Evolutionary conservation across 2,888 invertebrate species (phyloP).

Genomic region (Drosophila mulleri): DNA sequence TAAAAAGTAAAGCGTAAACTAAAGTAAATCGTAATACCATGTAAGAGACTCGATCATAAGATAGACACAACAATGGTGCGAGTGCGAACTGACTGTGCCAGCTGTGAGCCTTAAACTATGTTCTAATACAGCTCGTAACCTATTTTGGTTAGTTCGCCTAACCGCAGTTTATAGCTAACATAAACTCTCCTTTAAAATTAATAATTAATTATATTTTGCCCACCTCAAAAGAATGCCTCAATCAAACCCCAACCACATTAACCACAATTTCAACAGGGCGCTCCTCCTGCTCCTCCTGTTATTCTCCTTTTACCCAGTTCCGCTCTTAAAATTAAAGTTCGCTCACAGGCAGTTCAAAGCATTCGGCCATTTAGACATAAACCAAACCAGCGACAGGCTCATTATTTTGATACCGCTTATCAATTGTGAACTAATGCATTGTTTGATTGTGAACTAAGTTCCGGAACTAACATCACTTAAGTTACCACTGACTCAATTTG

Average conservation of each 20-base stretch:
- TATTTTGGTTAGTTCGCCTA: not conserved
- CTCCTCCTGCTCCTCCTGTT: constrained; percentile 4
- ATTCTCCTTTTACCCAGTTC: not conserved
- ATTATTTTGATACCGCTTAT: constrained; percentile 43
- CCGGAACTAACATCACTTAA: constrained; percentile 54
- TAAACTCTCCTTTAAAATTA: constrained; percentile 27
- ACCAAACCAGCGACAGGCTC: constrained; percentile 39
- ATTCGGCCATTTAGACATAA: constrained; percentile 43
- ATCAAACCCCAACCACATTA: constrained; percentile 9
- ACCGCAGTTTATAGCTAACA: constrained; percentile 15
- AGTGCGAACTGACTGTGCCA: constrained; percentile 41
- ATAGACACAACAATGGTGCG: constrained; percentile 35
- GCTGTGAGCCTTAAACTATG: constrained; percentile 2
- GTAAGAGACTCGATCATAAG: constrained; percentile 61
- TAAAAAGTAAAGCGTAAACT: constrained; percentile 45
- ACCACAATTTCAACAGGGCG: constrained; percentile 24
- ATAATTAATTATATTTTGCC: constrained; percentile 18
- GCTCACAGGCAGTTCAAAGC: constrained; percentile 43
- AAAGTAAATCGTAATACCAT: constrained; percentile 43
- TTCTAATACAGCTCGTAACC: not conserved
- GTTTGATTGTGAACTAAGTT: constrained; percentile 79
- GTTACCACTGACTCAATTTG: constrained; percentile 70
- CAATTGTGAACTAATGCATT: constrained; percentile 61
- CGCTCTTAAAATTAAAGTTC: constrained; percentile 24
- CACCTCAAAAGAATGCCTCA: constrained; percentile 11